These are phyloP conservation scores for Corythaixoides concolor DNA, from an alignment of 2,113 vertebrate genomes.

Conservation along the genomic window DNA sequence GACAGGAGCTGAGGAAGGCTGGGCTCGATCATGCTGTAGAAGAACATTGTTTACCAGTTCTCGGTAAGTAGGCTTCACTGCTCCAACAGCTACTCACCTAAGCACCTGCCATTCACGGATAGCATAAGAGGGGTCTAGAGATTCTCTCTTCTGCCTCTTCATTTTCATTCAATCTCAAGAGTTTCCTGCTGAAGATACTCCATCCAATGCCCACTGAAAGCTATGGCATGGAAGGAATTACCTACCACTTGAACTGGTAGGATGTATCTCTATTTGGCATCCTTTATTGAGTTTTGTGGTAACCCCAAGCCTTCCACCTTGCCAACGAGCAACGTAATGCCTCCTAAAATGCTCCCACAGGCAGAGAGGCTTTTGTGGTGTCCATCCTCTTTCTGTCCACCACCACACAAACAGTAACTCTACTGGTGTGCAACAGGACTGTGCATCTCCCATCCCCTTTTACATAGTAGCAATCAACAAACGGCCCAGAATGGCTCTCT, in stretches of 20 bases:
- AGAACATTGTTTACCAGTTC: neutral
- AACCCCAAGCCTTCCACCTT: neutral
- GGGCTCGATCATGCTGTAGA: neutral
- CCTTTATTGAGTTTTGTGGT: neutral
- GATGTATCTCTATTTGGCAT: neutral
- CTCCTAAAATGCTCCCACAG: neutral
- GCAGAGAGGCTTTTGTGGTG: neutral
- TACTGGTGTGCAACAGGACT: neutral
- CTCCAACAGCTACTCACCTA: neutral
- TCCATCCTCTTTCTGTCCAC: no score
- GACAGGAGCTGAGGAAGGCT: neutral
- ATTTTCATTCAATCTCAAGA: neutral
- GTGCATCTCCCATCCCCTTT: neutral
- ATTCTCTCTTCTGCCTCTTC: neutral
- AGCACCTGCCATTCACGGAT: neutral
- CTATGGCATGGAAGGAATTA: neutral
- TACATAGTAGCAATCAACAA: accelerated
- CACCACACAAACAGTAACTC: neutral
- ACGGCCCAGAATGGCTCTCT: neutral
- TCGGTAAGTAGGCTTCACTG: neutral
- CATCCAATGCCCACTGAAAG: neutral
- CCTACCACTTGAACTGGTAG: neutral
- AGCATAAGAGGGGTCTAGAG: neutral
- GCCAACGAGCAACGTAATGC: neutral
- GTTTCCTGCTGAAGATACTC: neutral